phyloP scores from a whole-genome alignment of 2,888 invertebrate species.

The Apodemia hepburni region DNA sequence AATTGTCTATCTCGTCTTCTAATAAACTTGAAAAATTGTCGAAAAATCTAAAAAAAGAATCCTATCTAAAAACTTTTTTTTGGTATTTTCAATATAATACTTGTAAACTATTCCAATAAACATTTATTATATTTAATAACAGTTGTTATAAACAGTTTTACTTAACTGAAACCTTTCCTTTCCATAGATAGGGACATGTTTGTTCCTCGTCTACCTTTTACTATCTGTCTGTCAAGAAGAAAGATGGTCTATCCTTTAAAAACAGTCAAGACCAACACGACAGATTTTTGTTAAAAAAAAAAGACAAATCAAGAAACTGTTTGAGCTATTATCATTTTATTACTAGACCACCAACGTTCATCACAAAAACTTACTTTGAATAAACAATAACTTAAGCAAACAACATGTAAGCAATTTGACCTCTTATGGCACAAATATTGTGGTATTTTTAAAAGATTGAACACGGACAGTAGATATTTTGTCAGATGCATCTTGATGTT shows the following conservation, averaged over 20 bases:
- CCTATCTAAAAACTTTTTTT: too few species aligned
- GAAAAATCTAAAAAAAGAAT: too few species aligned
- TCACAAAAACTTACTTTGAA: background rate
- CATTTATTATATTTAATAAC: too few species aligned
- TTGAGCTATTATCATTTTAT: background rate
- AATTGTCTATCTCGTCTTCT: too few species aligned
- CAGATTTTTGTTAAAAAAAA: background rate
- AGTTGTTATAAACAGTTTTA: too few species aligned
- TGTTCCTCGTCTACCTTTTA: background rate
- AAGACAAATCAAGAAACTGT: background rate
- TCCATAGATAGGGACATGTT: too few species aligned
- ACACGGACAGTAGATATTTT: conserved; percentile 17
- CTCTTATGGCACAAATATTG: background rate
- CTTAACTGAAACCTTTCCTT: too few species aligned
- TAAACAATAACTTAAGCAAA: background rate
- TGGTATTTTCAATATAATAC: too few species aligned
- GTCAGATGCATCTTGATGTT: conserved; percentile 16
- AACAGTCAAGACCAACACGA: background rate
- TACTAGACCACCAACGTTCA: background rate
- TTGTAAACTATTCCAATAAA: too few species aligned
- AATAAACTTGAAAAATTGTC: too few species aligned
- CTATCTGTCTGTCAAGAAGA: background rate
- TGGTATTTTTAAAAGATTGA: conserved; percentile 7
- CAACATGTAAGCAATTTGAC: conserved; percentile 6
- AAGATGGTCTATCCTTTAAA: background rate